phyloP scores from a whole-genome alignment of 2,113 vertebrate genomes.

The Sphaerodactylus townsendi region DNA sequence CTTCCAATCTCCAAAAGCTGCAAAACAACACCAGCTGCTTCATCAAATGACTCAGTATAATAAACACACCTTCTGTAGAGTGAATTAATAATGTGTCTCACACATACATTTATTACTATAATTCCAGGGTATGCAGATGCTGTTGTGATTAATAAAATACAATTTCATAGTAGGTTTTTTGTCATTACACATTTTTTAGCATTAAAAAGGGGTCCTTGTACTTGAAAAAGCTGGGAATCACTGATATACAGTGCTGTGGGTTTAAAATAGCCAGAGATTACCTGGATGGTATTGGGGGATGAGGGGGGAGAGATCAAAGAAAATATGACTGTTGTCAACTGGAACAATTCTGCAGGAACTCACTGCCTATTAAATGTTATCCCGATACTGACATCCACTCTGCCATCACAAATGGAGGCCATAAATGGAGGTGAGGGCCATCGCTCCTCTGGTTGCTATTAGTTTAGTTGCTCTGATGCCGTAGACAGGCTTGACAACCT shows the following conservation, averaged over 20 bases:
- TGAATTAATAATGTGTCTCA: no score
- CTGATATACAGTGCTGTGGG: neutral
- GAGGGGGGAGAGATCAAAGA: neutral
- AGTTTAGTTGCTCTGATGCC: neutral
- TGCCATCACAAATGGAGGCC: slow-evolving; percentile 1
- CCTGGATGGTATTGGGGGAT: neutral
- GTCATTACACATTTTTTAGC: no score
- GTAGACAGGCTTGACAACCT: neutral
- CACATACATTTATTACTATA: no score
- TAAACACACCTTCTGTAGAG: no score
- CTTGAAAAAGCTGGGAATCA: neutral
- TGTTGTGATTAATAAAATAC: no score
- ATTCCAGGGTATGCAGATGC: no score
- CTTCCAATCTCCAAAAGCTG: no score
- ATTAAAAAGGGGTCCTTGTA: no score
- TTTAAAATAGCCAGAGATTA: neutral
- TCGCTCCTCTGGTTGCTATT: neutral
- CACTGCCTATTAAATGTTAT: neutral
- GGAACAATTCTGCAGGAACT: slow-evolving; percentile 9
- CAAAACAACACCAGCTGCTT: no score
- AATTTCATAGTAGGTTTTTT: no score
- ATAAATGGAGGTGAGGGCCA: neutral
- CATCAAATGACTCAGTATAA: no score
- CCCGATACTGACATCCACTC: neutral
- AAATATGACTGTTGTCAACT: neutral